A percentile compares a stretch with the other conserved stretches of the same genome.
phyloP scores from a whole-genome alignment of 1,140 invertebrate species.

The Myzus persicae region DNA sequence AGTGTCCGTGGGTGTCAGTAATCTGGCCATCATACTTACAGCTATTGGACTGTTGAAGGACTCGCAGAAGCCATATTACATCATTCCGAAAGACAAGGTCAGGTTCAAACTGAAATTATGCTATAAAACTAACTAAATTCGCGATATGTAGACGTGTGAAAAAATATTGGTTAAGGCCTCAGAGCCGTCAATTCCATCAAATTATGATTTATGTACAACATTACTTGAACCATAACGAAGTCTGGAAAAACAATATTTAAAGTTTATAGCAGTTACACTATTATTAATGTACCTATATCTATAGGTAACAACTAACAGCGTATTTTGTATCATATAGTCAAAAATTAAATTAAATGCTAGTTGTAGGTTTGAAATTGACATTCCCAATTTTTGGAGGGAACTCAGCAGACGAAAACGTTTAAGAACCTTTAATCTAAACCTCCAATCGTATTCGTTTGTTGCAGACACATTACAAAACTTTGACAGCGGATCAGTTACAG shows the following conservation, averaged over 20 bases:
- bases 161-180: background rate
- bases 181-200: no score
- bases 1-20: conserved; percentile 69
- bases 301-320: background rate
- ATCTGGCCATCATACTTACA: conserved; percentile 70
- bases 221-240: background rate
- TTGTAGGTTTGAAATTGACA: no score
- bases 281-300: background rate
- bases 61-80: conserved; percentile 61
- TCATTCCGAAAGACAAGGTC: conserved; percentile 60
- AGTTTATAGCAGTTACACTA: background rate
- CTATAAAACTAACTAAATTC: no score
- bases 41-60: conserved; percentile 70
- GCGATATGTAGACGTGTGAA: no score
- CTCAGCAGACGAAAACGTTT: background rate
- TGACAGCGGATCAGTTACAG: conserved; percentile 56
- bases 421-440: background rate
- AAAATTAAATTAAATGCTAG: background rate
- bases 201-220: background rate
- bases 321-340: background rate
- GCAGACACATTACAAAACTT: conserved; percentile 44
- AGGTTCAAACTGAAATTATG: background rate
- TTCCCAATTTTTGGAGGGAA: background rate
- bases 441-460: background rate
- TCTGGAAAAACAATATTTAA: background rate